Conservation (phyloP, 1,140 invertebrate genomes). For the Hermetia illucens region DNA sequence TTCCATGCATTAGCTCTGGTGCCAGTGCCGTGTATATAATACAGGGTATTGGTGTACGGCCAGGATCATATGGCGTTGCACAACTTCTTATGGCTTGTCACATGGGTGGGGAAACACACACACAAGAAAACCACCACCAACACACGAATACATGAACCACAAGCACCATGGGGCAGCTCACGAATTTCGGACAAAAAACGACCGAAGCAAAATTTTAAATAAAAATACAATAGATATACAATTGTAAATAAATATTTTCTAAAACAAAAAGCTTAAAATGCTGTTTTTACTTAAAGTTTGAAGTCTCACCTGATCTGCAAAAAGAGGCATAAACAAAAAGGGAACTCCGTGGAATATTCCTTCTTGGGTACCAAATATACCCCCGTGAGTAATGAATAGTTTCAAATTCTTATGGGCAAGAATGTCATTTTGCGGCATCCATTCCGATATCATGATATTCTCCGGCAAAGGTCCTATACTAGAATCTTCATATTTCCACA, state of each 20-base stretch:
- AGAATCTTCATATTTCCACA: slow-evolving; percentile 45
- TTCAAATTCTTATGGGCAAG: slow-evolving; percentile 38
- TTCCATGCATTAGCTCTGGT: too few species aligned
- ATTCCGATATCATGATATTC: slow-evolving; percentile 45
- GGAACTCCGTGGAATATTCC: slow-evolving; percentile 48
- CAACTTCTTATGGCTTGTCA: too few species aligned
- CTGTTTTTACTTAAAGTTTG: slow-evolving; percentile 9
- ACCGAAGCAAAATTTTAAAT: slow-evolving; percentile 1
- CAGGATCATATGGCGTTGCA: too few species aligned
- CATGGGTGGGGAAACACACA: too few species aligned
- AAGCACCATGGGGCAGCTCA: too few species aligned
- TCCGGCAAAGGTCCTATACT: slow-evolving; percentile 30
- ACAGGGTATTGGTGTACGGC: too few species aligned
- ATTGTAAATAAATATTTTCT: not conserved
- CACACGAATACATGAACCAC: too few species aligned
- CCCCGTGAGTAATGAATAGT: slow-evolving; percentile 50
- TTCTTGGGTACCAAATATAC: slow-evolving; percentile 50
- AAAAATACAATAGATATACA: not conserved
- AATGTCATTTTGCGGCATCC: slow-evolving; percentile 49
- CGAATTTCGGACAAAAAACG: too few species aligned
- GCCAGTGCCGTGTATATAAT: too few species aligned
- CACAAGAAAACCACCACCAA: too few species aligned
- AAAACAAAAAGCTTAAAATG: not conserved
- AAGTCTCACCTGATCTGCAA: slow-evolving; percentile 42
- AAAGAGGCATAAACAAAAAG: slow-evolving; percentile 48